Conservation (phyloP, 2,113 vertebrate species). For the Oreochromis aureus region DNA sequence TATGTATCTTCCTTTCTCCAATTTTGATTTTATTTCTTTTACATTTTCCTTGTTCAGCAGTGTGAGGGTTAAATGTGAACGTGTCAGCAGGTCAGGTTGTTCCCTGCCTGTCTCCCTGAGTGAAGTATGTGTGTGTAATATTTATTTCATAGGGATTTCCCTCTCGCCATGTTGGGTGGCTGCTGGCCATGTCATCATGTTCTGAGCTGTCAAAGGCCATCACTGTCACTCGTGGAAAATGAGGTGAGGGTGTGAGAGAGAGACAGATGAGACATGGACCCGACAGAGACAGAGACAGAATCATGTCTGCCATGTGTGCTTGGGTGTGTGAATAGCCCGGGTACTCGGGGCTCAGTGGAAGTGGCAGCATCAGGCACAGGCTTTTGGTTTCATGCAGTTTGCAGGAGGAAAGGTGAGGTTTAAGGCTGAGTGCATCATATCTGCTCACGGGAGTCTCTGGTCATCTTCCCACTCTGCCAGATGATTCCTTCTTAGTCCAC, state of each 20-base stretch:
- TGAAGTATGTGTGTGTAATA: constrained; percentile 26
- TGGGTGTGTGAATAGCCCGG: background rate
- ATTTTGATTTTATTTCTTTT: background rate
- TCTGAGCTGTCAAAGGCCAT: constrained; percentile 38
- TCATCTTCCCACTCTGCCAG: background rate
- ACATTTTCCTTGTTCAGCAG: background rate
- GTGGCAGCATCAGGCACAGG: background rate
- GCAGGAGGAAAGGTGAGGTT: background rate
- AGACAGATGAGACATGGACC: background rate
- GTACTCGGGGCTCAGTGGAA: background rate
- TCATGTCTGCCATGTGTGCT: background rate
- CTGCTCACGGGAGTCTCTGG: background rate
- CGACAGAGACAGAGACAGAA: background rate
- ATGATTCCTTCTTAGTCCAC: constrained; percentile 2
- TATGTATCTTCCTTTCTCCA: background rate
- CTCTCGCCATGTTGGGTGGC: background rate
- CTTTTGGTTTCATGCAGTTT: background rate
- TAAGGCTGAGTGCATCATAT: background rate
- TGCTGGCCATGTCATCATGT: constrained; percentile 34
- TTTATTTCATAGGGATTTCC: constrained; percentile 54
- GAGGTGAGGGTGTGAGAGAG: background rate
- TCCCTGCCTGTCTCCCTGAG: background rate
- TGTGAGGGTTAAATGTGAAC: background rate
- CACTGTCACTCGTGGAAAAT: background rate
- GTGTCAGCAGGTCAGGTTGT: background rate